Conservation (phyloP, 2,797 vertebrate genomes). For the Neosilurus hyrtlii region DNA sequence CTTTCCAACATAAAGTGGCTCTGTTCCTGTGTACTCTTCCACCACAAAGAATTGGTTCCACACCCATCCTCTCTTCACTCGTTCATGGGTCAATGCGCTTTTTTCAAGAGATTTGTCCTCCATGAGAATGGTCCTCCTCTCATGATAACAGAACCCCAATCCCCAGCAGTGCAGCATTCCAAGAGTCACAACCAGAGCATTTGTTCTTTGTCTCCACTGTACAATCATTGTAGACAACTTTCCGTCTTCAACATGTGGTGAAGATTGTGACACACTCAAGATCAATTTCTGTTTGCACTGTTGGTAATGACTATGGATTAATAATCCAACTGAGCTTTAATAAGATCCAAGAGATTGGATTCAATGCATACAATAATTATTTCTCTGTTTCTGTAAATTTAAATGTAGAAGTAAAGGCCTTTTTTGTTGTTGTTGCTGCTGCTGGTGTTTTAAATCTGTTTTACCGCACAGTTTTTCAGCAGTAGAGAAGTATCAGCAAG, state of each 20-base stretch:
- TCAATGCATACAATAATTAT: constrained; percentile 37
- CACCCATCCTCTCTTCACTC: constrained; percentile 98
- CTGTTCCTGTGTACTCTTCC: constrained; percentile 97
- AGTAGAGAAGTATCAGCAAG: background rate
- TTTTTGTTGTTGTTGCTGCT: background rate
- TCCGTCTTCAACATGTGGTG: constrained; percentile 66
- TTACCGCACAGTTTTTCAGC: background rate
- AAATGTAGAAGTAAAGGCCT: constrained; percentile 9
- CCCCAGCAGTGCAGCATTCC: constrained; percentile 65
- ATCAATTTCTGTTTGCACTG: constrained; percentile 32
- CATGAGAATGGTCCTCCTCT: constrained; percentile 70
- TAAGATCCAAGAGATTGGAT: background rate
- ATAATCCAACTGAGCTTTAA: background rate
- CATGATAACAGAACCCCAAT: constrained; percentile 60
- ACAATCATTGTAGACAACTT: constrained; percentile 65
- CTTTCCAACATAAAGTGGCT: constrained; percentile 97
- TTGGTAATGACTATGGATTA: background rate
- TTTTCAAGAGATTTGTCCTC: constrained; percentile 60
- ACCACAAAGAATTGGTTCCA: constrained; percentile 99
- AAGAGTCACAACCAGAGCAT: constrained; percentile 61
- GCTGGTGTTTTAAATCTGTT: background rate
- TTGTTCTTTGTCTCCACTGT: constrained; percentile 60
- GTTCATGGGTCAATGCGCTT: constrained; percentile 70
- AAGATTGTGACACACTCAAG: constrained; percentile 41
- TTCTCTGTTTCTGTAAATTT: background rate